A percentile compares a stretch with the other conserved stretches of the same genome.
Conservation (phyloP, 2,888 invertebrate species). For the Isoperla grammatica region DNA sequence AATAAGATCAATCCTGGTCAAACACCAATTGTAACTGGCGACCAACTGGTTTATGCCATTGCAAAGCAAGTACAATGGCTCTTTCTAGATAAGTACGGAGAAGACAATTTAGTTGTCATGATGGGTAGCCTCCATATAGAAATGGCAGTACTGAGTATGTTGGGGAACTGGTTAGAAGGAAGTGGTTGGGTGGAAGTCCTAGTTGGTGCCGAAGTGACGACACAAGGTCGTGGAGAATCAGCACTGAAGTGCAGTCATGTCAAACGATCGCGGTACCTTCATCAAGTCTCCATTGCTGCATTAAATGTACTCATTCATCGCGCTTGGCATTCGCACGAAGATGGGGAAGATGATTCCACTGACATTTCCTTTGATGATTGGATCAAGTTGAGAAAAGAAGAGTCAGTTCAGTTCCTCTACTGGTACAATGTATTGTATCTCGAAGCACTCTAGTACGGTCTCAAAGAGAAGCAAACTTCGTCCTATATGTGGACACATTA, state of each 20-base stretch:
- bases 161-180: conserved; percentile 33
- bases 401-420: conserved; percentile 7
- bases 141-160: conserved; percentile 33
- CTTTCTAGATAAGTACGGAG: conserved; percentile 34
- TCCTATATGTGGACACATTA: conserved; percentile 17
- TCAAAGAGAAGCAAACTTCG: conserved; percentile 8
- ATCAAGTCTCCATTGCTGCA: conserved; percentile 32
- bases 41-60: conserved; percentile 36
- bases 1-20: conserved; percentile 33
- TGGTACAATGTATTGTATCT: conserved; percentile 6
- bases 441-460: background rate
- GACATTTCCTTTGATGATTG: conserved; percentile 5
- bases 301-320: conserved; percentile 19
- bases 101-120: conserved; percentile 35
- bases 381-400: background rate
- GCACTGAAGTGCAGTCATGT: conserved; percentile 19
- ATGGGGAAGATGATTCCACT: background rate
- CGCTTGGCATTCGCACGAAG: too few species aligned
- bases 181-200: conserved; percentile 35
- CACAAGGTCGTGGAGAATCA: conserved; percentile 33
- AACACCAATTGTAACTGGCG: conserved; percentile 32
- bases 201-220: conserved; percentile 31
- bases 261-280: conserved; percentile 22
- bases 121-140: conserved; percentile 38
- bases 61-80: conserved; percentile 37